Base-by-base conservation (phyloP, 2,797 vertebrate genomes). In the Aeoliscus strigatus region DNA sequence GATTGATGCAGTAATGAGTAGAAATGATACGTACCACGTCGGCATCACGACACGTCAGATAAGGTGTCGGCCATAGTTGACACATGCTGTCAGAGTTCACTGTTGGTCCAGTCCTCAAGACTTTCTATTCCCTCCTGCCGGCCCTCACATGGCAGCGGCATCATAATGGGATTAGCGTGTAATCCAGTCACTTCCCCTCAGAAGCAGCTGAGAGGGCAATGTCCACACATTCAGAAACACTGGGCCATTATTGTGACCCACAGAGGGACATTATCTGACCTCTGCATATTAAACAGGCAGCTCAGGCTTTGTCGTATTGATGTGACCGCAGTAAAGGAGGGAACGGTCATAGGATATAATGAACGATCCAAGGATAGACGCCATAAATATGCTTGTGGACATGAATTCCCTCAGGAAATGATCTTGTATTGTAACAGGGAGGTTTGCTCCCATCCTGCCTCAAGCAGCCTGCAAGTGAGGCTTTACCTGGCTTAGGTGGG, bases 111-210 rank as follows among this genome's bases (percentile, higher is more conserved):
- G 23, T 53, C 27, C 57, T 30, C 32, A 18, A 51, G 48, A 10
- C 45, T 36, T 66, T 51, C 67, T 75, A 81, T 77, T 76, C 78
- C 64, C 41, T 51, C 50, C 39, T 60, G 60, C 57, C 34, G 40
- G 61, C 27, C 47, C 65, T 82, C 80, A 67, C 80, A 71, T 73
- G 79, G 70, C 66, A 44, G 59, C 56, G 50, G 66, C 75, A 73
- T 68, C 60, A 65, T 86, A 85, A 86, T 84, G 75, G 75, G 86
- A 87, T 88, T 87, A 87, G 24, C 44, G 2, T 31, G 41, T 82
- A 83, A 87, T 87, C 82, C 77, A 50, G 56, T 28, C 75, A 70
- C 60, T 70, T 68, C 61, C 67, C 39, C 27, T 56, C 15, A 31
- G 45, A 38, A 54, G 52, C 51, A 48, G 64, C 51, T 25, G 51